Evolutionary conservation across 1,140 invertebrate species (phyloP), one percentile per base, ranked within the genome.

Genomic region (Branchinecta lynchi): DNA sequence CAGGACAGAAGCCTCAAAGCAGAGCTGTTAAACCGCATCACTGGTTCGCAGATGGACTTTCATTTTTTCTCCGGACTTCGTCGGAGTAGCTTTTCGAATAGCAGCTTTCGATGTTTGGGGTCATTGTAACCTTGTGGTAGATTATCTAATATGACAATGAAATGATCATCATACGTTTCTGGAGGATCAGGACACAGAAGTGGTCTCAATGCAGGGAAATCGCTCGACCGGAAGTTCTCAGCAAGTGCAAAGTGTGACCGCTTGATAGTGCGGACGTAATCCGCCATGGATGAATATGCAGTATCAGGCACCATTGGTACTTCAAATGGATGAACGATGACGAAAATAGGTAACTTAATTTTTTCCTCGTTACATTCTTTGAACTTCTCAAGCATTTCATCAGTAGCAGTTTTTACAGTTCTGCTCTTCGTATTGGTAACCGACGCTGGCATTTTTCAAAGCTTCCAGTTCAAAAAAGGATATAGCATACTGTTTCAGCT

Each of bases 351-450:
- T n/a, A 51, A 9, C n/a, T n/a, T 9, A 9, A 51, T n/a, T 9
- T n/a, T 51, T 9, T n/a, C n/a, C 46, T 9, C 46, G n/a, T 51
- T n/a, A n/a, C 46, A 51, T 9, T 51, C 46, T 51, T 51, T 51
- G 46, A 51, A 51, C 46, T 51, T 51, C 46, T 51, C 46, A 51
- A 51, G 46, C n/a, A 51, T 51, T n/a, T 51, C 46, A n/a, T 51
- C 46, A 51, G n/a, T 51, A n/a, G 46, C 46, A n/a, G 46, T n/a
- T 9, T n/a, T n/a, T 9, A n/a, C 46, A 9, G 46, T 9, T 9
- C 46, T 9, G 46, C 46, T 51, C 46, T 51, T 51, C 9, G n/a
- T n/a, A 51, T 51, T 51, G n/a, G 46, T n/a, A n/a, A n/a, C 46
- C n/a, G 46, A 51, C 46, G 9, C n/a, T 51, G 46, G 46, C 46